Percentiles rank a stretch among this genome's conserved stretches.
These are phyloP conservation scores for Dynastes maya DNA, from an alignment of 2,888 invertebrate genomes.

Conservation along the genomic window DNA sequence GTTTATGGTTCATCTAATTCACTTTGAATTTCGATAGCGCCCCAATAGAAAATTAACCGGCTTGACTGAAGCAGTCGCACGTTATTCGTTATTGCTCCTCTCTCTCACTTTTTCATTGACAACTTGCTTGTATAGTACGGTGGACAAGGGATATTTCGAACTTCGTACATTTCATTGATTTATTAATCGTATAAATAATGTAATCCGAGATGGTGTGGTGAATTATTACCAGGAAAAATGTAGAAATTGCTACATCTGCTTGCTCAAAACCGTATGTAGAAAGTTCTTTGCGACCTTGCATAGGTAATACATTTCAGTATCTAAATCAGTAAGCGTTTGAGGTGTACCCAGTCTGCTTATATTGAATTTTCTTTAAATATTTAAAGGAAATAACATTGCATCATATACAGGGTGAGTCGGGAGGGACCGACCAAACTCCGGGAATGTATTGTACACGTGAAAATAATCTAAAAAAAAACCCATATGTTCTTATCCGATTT, in stretches of 20 bases:
- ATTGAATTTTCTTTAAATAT: too few relatives aligned
- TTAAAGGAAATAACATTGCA: too few relatives aligned
- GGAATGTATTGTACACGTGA: too few relatives aligned
- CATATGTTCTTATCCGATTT: too few relatives aligned
- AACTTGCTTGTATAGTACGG: constrained; percentile 11
- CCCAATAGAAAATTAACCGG: constrained; percentile 50
- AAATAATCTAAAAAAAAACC: too few relatives aligned
- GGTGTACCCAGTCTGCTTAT: too few relatives aligned
- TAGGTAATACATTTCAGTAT: too few relatives aligned
- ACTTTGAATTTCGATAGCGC: constrained; percentile 60
- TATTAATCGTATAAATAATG: constrained; percentile 31
- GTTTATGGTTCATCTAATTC: constrained; percentile 68
- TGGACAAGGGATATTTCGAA: not conserved
- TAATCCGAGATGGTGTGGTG: constrained; percentile 9
- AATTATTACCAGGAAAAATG: constrained; percentile 6
- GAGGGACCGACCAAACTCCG: too few relatives aligned
- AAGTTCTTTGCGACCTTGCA: not conserved
- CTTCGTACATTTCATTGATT: constrained; percentile 18
- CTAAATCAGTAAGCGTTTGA: too few relatives aligned
- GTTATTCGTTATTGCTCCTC: constrained; percentile 8
- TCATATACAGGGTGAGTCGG: too few relatives aligned
- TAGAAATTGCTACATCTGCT: not conserved
- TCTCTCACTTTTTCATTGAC: constrained; percentile 33
- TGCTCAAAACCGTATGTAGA: not conserved
- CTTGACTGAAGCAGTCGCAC: constrained; percentile 34